Evolutionary conservation across 2,113 vertebrate genomes (phyloP).

Genomic region (Leucosticte australis): DNA sequence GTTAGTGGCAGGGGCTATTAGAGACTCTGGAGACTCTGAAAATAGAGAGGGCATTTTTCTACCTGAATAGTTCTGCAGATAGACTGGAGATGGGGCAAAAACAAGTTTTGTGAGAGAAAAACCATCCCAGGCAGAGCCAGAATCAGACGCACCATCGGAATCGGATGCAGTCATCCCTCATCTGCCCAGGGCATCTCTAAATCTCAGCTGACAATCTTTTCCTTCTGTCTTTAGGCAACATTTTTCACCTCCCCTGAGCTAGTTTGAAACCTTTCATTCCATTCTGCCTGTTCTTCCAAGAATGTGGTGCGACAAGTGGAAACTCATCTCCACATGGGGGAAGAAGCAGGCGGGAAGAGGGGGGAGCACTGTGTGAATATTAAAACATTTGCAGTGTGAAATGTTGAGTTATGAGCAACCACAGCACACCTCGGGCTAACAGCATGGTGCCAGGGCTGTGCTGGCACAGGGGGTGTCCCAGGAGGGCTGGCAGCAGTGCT

Average conservation of each 20-base stretch:
- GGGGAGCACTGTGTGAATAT: background rate
- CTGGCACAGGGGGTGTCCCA: background rate
- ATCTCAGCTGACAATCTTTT: slow-evolving; percentile 56
- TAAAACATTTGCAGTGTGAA: background rate
- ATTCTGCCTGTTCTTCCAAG: slow-evolving; percentile 32
- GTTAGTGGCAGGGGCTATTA: background rate
- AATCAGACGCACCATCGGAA: background rate
- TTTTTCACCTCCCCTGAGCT: slow-evolving; percentile 51
- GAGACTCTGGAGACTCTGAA: background rate
- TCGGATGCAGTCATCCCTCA: background rate
- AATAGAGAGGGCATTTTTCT: slow-evolving; percentile 9
- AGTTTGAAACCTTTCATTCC: slow-evolving; percentile 43
- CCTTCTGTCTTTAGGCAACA: slow-evolving; percentile 56
- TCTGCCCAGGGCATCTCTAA: slow-evolving; percentile 37
- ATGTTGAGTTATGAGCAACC: background rate
- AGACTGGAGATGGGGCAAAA: background rate
- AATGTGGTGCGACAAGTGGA: background rate
- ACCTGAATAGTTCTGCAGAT: background rate
- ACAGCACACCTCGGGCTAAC: background rate
- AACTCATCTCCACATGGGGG: background rate
- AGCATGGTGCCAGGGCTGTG: fast-evolving
- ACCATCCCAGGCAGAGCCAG: background rate
- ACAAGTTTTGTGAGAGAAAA: background rate
- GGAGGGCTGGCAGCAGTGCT: background rate
- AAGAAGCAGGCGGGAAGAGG: fast-evolving